Conservation (phyloP, 1,140 invertebrate species). For the Pseudomyrmex dendroicus region DNA sequence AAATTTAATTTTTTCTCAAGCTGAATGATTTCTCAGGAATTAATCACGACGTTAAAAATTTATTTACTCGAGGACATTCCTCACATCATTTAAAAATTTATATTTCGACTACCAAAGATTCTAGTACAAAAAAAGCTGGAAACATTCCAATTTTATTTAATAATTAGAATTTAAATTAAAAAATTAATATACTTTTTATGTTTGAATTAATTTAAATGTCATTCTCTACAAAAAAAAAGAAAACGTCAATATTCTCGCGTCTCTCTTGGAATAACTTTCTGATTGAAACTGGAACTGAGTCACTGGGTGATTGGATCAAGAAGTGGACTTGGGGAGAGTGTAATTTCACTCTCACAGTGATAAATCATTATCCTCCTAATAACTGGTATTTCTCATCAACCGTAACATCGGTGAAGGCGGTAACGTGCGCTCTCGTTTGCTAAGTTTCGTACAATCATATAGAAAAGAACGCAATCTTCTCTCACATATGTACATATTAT, state of each 20-base stretch:
- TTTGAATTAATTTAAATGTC: not conserved
- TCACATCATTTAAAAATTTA: too few relatives aligned
- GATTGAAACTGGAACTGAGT: not conserved
- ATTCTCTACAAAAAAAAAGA: constrained; percentile 6
- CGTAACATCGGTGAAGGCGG: not conserved
- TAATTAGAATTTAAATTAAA: too few relatives aligned
- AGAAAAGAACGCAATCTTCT: not conserved
- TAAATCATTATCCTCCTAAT: not conserved
- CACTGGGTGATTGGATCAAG: not conserved
- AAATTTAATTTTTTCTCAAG: too few relatives aligned
- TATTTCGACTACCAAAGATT: too few relatives aligned
- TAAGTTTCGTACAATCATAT: not conserved
- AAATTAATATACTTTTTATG: too few relatives aligned
- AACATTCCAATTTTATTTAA: too few relatives aligned
- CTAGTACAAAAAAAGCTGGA: too few relatives aligned
- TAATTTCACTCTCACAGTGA: not conserved
- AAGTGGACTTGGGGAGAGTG: not conserved
- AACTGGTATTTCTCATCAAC: constrained; percentile 15
- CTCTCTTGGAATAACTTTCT: not conserved
- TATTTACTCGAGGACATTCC: too few relatives aligned
- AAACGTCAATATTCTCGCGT: not conserved
- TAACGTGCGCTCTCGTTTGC: not conserved
- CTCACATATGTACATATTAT: not conserved
- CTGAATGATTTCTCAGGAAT: too few relatives aligned
- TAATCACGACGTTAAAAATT: too few relatives aligned